Evolutionary conservation across 2,797 vertebrate genomes (phyloP).

Genomic region (Eutrigla gurnardus): DNA sequence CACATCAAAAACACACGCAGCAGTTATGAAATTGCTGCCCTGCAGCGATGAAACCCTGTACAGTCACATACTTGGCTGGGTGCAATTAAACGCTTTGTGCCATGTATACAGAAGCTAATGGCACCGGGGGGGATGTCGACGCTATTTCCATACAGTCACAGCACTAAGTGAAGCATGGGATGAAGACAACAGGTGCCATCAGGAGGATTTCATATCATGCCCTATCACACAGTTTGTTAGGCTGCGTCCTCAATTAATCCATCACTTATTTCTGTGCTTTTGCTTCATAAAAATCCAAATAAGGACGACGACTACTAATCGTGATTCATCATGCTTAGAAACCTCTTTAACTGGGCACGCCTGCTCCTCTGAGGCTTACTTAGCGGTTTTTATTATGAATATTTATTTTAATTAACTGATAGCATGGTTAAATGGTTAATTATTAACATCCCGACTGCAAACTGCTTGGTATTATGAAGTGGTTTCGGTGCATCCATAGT

Average conservation of each 20-base stretch:
- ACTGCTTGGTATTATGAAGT: no score
- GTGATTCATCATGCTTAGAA: not conserved
- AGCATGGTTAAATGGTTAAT: no score
- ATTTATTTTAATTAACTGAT: no score
- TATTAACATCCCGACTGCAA: no score
- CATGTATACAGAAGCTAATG: slow-evolving; percentile 16
- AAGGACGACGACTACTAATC: not conserved
- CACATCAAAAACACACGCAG: not conserved
- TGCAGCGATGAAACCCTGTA: slow-evolving; percentile 39
- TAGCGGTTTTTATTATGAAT: no score
- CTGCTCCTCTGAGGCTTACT: not conserved
- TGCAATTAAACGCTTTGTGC: slow-evolving; percentile 33
- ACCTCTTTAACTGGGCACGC: not conserved
- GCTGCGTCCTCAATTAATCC: not conserved
- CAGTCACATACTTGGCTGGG: slow-evolving; percentile 31
- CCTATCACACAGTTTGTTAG: not conserved
- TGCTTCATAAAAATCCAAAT: not conserved
- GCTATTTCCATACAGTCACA: slow-evolving; percentile 28
- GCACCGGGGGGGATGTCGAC: slow-evolving; percentile 12
- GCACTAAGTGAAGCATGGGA: slow-evolving; percentile 2
- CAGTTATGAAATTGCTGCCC: not conserved
- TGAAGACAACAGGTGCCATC: not conserved
- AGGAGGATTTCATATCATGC: not conserved
- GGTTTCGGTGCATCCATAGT: no score
- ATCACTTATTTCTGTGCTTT: not conserved